Percentiles rank a stretch among this genome's conserved stretches.
phyloP scores from a whole-genome alignment of 1,140 invertebrate species.

The Galleria mellonella region DNA sequence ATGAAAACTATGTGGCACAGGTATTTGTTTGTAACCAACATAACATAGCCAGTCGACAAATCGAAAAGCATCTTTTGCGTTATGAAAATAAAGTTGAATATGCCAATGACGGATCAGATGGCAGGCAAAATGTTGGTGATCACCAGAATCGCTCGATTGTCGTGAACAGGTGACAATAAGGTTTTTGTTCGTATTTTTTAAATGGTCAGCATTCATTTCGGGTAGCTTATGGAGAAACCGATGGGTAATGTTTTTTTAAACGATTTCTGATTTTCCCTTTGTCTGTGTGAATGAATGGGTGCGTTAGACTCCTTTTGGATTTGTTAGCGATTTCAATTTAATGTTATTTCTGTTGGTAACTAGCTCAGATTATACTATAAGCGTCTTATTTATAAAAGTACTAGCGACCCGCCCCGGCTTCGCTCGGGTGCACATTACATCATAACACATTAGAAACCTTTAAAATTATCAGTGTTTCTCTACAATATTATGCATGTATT shows the following conservation, averaged over 20 bases:
- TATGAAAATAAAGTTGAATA: conserved; percentile 2
- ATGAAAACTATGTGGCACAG: conserved; percentile 21
- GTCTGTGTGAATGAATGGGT: not conserved
- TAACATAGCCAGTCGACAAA: not conserved
- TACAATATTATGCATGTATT: too few relatives aligned
- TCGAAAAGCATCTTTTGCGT: not conserved
- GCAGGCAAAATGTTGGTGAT: conserved; percentile 17
- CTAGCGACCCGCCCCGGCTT: too few relatives aligned
- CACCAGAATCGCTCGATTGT: conserved; percentile 42
- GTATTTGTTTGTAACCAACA: conserved; percentile 3
- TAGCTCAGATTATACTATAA: too few relatives aligned
- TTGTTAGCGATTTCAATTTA: too few relatives aligned
- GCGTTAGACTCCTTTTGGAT: too few relatives aligned
- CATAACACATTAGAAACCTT: too few relatives aligned
- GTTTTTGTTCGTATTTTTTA: conserved; percentile 34
- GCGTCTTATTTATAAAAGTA: too few relatives aligned
- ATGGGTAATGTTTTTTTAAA: conserved; percentile 48
- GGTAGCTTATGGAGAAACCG: conserved; percentile 56
- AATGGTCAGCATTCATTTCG: conserved; percentile 42
- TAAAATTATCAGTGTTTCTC: too few relatives aligned
- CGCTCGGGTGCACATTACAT: too few relatives aligned
- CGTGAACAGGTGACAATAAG: conserved; percentile 52
- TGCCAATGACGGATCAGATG: not conserved
- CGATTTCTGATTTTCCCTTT: conserved; percentile 34
- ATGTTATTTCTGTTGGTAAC: too few relatives aligned